Evolutionary conservation across 2,888 invertebrate species (phyloP), one percentile per base, ranked within the genome.

Genomic region (Lasius platythorax): DNA sequence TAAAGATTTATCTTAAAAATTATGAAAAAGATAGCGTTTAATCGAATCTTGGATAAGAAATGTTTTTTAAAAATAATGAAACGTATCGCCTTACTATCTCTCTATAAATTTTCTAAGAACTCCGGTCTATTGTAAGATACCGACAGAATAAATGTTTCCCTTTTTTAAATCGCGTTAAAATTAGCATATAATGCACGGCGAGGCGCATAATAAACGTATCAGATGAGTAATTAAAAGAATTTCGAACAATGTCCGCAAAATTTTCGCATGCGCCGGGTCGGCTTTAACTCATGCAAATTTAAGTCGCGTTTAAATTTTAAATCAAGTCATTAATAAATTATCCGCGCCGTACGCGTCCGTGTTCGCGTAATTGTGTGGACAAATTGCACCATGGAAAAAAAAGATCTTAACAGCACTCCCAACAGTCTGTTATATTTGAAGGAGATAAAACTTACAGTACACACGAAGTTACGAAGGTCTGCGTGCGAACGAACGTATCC

Each of bases 291-390:
- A 81, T 81, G 79, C 79, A 81, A 81, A 81, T 81, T 73, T 81
- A 81, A 81, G 75, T 73, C 74, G 79, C 79, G 73, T 81, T 81
- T 81, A 81, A 73, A 81, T 73, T 81, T 81, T 73, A 81, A 81
- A 81, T 81, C 79, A 81, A 81, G 79, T 74, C 79, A 81, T 81
- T 81, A 81, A 81, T 81, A 81, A 81, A 81, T 81, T 81, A 81
- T 81, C 74, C 74, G 75, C 79, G 37, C 61, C 74, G 74, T 23
- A 61, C 61, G 79, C 73, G 79, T 72, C 23, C 61, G 79, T 63
- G 74, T 74, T 61, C 74, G 46, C 23, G 79, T 79, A 79, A 72
- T 79, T 79, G 79, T 61, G 74, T 61, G 79, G 79, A 81, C 79
- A 81, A 81, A 81, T 63, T 81, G 61, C 61, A 37, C 23, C 74